Percentiles rank a stretch among this genome's conserved stretches.
Evolutionary conservation across 2,888 invertebrate genomes (phyloP).

Genomic region (Miltochrista miniata): DNA sequence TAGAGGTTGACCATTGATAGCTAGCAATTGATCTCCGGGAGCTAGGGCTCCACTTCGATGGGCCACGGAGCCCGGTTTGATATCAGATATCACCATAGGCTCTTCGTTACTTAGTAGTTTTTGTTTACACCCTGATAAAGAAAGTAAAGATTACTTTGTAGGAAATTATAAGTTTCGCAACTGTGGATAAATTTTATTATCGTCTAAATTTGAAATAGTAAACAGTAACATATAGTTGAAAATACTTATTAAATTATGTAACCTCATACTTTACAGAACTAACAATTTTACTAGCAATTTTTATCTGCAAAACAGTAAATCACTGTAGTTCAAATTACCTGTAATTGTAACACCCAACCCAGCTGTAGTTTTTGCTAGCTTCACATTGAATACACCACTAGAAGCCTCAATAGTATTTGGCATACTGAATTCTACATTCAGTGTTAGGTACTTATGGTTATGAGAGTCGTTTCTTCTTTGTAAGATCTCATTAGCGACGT

Average conservation of each 20-base stretch:
- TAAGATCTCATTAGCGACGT: slow-evolving; percentile 84
- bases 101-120: slow-evolving; percentile 84
- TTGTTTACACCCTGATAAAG: slow-evolving; percentile 71
- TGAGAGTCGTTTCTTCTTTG: slow-evolving; percentile 83
- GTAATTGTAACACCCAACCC: slow-evolving; percentile 96
- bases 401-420: slow-evolving; percentile 95
- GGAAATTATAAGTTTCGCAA: too few species aligned
- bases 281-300: too few species aligned
- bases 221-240: too few species aligned
- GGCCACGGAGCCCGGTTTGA: slow-evolving; percentile 94
- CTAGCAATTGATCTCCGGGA: slow-evolving; percentile 93
- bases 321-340: slow-evolving; percentile 66
- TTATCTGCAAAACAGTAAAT: too few species aligned
- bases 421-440: slow-evolving; percentile 95
- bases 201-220: too few species aligned
- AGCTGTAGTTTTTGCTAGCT: slow-evolving; percentile 90
- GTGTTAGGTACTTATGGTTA: slow-evolving; percentile 86
- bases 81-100: slow-evolving; percentile 93
- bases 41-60: slow-evolving; percentile 94
- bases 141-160: neutral
- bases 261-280: too few species aligned
- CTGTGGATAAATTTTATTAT: too few species aligned
- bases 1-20: slow-evolving; percentile 93
- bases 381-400: slow-evolving; percentile 95
- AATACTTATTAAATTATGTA: too few species aligned